Conservation (phyloP, 2,888 invertebrate species). For the Panzeria rudis region DNA sequence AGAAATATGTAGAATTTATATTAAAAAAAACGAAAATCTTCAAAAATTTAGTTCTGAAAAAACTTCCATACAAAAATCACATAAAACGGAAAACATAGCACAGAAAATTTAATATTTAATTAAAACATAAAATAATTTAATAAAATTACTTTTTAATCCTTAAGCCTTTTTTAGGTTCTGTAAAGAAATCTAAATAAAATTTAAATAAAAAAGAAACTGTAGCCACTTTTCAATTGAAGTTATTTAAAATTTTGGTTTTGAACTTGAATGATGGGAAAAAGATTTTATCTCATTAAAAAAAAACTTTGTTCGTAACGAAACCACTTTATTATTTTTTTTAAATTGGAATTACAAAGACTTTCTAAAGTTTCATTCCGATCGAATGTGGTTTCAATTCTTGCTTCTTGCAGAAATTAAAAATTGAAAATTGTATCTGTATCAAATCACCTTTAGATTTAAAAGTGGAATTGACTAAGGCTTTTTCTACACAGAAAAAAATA, state of each 20-base stretch:
- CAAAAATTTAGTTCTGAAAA: constrained; percentile 64
- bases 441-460: too few relatives aligned
- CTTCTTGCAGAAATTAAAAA: too few relatives aligned
- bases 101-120: constrained; percentile 59
- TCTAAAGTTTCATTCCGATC: too few relatives aligned
- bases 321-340: too few relatives aligned
- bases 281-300: not conserved
- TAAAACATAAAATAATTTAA: constrained; percentile 60
- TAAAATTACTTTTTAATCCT: constrained; percentile 66
- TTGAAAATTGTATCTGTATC: too few relatives aligned
- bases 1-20: constrained; percentile 64
- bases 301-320: too few relatives aligned
- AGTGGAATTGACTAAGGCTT: too few relatives aligned
- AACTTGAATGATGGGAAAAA: not conserved
- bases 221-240: constrained; percentile 8
- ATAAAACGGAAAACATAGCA: constrained; percentile 57
- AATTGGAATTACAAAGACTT: too few relatives aligned
- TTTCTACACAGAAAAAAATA: too few relatives aligned
- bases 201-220: constrained; percentile 46
- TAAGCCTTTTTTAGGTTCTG: constrained; percentile 72
- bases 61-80: constrained; percentile 58
- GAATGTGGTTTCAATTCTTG: too few relatives aligned
- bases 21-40: constrained; percentile 43
- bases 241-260: not conserved
- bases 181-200: constrained; percentile 73